A percentile compares a stretch with the other conserved stretches of the same genome.
These are phyloP conservation scores for Epinotia demarniana DNA, from an alignment of 2,888 invertebrate species.

Conservation along the genomic window DNA sequence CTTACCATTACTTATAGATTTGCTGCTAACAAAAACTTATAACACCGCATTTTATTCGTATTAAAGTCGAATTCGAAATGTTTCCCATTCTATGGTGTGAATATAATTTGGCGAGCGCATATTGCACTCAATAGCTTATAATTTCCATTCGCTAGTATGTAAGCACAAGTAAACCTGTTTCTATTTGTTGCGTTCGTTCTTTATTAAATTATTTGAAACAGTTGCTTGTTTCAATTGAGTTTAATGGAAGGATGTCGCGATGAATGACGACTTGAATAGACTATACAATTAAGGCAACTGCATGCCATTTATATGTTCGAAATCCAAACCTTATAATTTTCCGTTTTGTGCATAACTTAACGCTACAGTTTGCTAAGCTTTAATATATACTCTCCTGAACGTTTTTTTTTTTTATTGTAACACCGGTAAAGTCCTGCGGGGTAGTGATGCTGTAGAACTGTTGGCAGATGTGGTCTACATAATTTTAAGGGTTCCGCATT, in stretches of 20 bases:
- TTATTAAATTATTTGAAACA: conserved; percentile 55
- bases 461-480: no score
- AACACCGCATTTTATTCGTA: neutral
- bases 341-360: conserved; percentile 17
- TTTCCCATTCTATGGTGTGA: neutral
- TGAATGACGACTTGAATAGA: conserved; percentile 37
- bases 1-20: conserved; percentile 28
- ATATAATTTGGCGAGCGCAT: conserved; percentile 43
- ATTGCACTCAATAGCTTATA: conserved; percentile 62
- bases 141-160: conserved; percentile 59
- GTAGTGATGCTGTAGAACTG: no score
- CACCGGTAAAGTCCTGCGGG: no score
- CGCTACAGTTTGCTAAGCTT: neutral
- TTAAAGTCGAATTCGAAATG: conserved; percentile 14
- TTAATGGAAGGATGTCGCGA: conserved; percentile 41
- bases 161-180: conserved; percentile 63
- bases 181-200: conserved; percentile 50
- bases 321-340: conserved; percentile 6
- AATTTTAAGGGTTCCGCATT: no score
- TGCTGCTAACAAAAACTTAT: neutral
- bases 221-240: conserved; percentile 44
- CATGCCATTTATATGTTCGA: conserved; percentile 16
- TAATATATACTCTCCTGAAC: no score
- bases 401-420: no score
- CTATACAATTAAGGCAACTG: conserved; percentile 34